Evolutionary conservation across 2,797 vertebrate genomes (phyloP).

Genomic region (Mormyrops boulengeri): DNA sequence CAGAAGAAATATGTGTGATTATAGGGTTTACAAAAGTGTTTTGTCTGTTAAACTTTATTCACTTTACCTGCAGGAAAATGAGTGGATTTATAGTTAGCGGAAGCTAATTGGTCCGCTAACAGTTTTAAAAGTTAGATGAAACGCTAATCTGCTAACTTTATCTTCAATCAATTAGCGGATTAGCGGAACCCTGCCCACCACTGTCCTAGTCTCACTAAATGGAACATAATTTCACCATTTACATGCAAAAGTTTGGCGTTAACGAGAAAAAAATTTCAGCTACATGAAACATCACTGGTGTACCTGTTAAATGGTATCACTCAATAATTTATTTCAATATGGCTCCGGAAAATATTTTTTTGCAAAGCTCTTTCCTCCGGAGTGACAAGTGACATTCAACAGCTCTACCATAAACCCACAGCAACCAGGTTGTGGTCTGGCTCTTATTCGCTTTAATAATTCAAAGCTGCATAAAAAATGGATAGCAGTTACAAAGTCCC

Average conservation of each 20-base stretch:
- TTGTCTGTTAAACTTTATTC: not conserved
- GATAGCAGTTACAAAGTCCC: not conserved
- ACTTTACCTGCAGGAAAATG: not conserved
- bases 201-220: not conserved
- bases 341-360: not conserved
- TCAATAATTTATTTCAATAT: not conserved
- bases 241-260: not conserved
- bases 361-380: not conserved
- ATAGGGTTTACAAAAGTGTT: not conserved
- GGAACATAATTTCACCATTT: not conserved
- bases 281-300: not conserved
- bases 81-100: not conserved
- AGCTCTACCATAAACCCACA: not conserved
- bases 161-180: not conserved
- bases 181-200: not conserved
- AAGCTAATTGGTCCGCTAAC: not conserved
- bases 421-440: not conserved
- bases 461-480: slow-evolving; percentile 16
- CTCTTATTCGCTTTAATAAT: slow-evolving; percentile 15
- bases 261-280: not conserved
- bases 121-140: not conserved
- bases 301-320: not conserved
- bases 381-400: slow-evolving; percentile 15
- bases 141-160: not conserved
- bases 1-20: not conserved